Evolutionary conservation across 2,113 vertebrate species (phyloP), one percentile per base, ranked within the genome.

Genomic region (Uria aalge): DNA sequence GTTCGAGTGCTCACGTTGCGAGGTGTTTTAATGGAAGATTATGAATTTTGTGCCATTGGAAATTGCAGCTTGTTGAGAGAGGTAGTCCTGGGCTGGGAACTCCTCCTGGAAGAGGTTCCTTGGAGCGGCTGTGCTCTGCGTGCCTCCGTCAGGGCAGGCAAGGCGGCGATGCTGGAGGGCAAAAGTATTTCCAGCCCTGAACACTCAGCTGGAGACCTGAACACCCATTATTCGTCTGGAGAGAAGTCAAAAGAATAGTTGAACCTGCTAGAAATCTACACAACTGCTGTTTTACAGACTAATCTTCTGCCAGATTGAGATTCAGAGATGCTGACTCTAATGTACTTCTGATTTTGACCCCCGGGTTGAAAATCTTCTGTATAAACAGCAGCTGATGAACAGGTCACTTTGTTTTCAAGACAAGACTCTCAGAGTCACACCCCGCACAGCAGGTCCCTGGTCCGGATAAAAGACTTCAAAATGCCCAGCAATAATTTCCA

Each of bases 321-420:
- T 36, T 36, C 36, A 90, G 93, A 96, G 93, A 94, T 88, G 50
- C 84, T 90, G 90, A 67, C 81, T 89, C 81, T 79, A 81, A 95
- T 59, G 84, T 69, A 96, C 93, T 96, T 95, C 93, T 97, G 93
- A 94, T 91, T 92, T 90, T 91, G 89, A 96, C 89, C 93, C 84
- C 77, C 91, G 80, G 80, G 89, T 94, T 85, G 87, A 85, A 97
- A 97, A 94, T 89, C 62, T 88, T 95, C 94, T 88, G 55, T 94
- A 77, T 90, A 85, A 95, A 94, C 93, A 93, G 50, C 94, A 94
- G 67, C 67, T 96, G 95, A 95, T 55, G 85, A 97, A 85, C 87
- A 85, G 92, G 94, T 94, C 78, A 3, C 83, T 96, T 92, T 96
- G 74, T 91, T 94, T 91, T 53, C 71, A 88, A 88, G 94, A 83